Evolutionary conservation across 2,888 invertebrate species (phyloP).

Genomic region (Schrankia costaestrigalis): DNA sequence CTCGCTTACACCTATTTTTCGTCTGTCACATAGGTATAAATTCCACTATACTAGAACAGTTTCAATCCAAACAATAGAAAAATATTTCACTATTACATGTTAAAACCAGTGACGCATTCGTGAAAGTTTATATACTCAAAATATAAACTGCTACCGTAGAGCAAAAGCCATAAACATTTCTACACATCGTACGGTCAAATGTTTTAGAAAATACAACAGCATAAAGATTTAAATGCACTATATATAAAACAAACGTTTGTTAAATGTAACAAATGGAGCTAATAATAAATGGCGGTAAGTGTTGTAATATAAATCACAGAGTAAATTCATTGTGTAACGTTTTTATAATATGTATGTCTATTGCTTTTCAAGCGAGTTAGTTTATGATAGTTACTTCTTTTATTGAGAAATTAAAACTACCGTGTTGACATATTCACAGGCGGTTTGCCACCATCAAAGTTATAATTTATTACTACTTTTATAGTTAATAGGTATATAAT

Average conservation of each 20-base stretch:
- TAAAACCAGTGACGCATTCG: too few species aligned
- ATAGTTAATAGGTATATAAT: constrained; percentile 36
- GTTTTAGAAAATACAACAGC: too few species aligned
- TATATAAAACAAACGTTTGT: constrained; percentile 1
- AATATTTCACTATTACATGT: too few species aligned
- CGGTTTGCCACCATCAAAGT: constrained; percentile 29
- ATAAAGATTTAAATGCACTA: too few species aligned
- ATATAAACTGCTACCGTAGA: too few species aligned
- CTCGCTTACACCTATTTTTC: background rate
- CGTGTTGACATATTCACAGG: constrained; percentile 48
- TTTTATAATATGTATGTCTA: constrained; percentile 35
- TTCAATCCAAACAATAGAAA: too few species aligned
- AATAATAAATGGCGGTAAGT: constrained; percentile 5
- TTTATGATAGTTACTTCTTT: constrained; percentile 34
- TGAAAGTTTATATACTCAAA: too few species aligned
- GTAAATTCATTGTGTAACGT: constrained; percentile 28
- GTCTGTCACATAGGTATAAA: background rate
- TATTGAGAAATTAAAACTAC: constrained; percentile 37
- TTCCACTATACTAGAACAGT: too few species aligned
- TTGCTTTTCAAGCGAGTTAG: constrained; percentile 28
- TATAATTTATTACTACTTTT: constrained; percentile 38
- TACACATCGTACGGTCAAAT: too few species aligned
- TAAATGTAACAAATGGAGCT: background rate
- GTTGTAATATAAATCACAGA: constrained; percentile 15
- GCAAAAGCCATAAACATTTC: too few species aligned